phyloP scores from a whole-genome alignment of 2,797 vertebrate genomes.

The Phyllotis vaccarum region DNA sequence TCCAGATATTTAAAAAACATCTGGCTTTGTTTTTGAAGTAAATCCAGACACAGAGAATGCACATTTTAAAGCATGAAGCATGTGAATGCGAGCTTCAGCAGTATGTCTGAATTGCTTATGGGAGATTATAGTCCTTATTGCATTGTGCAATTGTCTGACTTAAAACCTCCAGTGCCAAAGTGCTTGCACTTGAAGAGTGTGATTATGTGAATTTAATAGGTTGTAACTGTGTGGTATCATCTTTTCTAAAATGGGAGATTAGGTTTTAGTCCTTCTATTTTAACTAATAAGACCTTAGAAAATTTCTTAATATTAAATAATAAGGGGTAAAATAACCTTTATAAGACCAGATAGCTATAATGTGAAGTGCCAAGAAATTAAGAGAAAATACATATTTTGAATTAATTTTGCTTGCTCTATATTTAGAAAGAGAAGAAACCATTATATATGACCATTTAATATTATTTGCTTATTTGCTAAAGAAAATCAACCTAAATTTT shows the following conservation, averaged over 20 bases:
- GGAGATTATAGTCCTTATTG: background rate
- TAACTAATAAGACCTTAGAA: constrained; percentile 19
- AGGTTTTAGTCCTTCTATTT: constrained; percentile 36
- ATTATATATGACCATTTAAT: background rate
- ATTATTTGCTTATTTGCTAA: background rate
- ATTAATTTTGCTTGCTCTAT: constrained; percentile 25
- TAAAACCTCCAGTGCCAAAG: constrained; percentile 19
- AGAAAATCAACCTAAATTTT: background rate
- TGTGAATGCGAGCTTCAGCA: background rate
- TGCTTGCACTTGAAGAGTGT: background rate
- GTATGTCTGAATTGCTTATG: background rate
- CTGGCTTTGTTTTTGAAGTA: constrained; percentile 51
- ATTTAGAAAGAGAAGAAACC: constrained; percentile 48
- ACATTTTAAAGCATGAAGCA: constrained; percentile 31
- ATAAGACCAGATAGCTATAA: constrained; percentile 8
- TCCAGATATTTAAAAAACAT: constrained; percentile 29
- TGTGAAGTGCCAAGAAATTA: background rate
- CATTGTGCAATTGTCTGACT: constrained; percentile 16
- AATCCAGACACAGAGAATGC: background rate
- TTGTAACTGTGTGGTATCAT: background rate
- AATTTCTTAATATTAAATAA: constrained; percentile 8
- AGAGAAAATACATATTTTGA: background rate
- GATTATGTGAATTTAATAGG: constrained; percentile 48
- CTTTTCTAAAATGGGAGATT: background rate
- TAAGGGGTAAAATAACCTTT: constrained; percentile 17